Evolutionary conservation across 2,888 invertebrate genomes (phyloP), one percentile per base, ranked within the genome.

Genomic region (Mythimna pallens): DNA sequence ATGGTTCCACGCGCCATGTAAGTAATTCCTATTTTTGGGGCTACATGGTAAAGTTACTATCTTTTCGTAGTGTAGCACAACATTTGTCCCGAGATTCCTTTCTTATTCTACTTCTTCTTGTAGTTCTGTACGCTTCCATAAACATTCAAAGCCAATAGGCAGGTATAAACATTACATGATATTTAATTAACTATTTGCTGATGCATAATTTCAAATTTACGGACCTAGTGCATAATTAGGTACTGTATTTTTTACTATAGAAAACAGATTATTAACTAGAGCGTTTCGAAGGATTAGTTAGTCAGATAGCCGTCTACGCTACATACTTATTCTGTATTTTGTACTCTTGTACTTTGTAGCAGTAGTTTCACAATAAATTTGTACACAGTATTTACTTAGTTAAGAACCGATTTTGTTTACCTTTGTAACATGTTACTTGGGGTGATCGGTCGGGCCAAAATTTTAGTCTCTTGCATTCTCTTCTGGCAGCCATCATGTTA

Each of bases 121-220:
- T 36, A 36, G 9, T 36, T 36, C 9, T 36, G 7, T 9, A 9
- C 36, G 36, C 36, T 36, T 36, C 36, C 7, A 36, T 1, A 36
- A 36, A 34, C 4, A 4, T 75, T 47, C 65, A 47, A 47, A 40
- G 54, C 54, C 72, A 67, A 79, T 76, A 78, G 64, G 57, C 73
- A 80, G 81, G 68, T 80, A 65, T 52, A 54, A 47, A 61, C 57
- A 76, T 78, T 65, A 52, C 57, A 80, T 70, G 25, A 70, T 74
- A 65, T 10, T 55, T 61, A 30, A 61, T 43, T 70, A 63, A 69
- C n/a, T 65, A 55, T 54, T 34, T 25, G 22, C 55, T 47, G 20
- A 65, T 64, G 68, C 25, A 63, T 69, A 43, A 61, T 65, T 63
- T 50, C 30, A 78, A 65, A 68, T 63, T 40, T 17, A 43, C 78